phyloP scores from a whole-genome alignment of 2,113 vertebrate species.

The Micromys minutus region DNA sequence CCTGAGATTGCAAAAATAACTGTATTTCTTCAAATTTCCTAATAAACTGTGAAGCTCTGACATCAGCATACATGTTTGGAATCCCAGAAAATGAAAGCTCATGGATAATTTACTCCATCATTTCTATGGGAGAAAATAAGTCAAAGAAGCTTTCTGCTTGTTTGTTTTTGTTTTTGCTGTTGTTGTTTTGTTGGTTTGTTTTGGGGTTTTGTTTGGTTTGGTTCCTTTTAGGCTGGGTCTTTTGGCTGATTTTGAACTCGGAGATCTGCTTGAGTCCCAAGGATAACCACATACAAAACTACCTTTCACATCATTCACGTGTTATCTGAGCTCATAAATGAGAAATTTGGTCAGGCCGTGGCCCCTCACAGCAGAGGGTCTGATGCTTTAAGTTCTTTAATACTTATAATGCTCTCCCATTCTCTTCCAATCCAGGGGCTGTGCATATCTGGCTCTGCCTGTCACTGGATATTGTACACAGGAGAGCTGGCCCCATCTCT shows the following conservation, averaged over 20 bases:
- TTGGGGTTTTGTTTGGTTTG: no score
- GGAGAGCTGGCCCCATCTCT: no score
- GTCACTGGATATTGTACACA: no score
- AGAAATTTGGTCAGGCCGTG: neutral
- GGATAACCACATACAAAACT: neutral
- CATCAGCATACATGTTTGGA: conserved; percentile 40
- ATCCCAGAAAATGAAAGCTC: conserved; percentile 30
- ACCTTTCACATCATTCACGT: neutral
- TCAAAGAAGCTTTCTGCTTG: no score
- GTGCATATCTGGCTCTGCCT: no score
- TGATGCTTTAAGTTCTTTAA: neutral
- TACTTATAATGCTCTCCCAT: neutral
- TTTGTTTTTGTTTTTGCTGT: no score
- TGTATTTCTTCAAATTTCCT: conserved; percentile 60
- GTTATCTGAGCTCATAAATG: neutral
- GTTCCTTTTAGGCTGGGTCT: no score
- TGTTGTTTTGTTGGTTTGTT: no score
- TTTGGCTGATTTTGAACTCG: neutral
- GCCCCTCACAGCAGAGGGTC: neutral
- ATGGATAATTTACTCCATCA: neutral
- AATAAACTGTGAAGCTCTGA: conserved; percentile 47
- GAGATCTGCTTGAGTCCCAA: neutral
- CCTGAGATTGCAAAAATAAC: conserved; percentile 57
- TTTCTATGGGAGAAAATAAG: no score
- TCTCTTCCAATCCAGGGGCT: neutral